Evolutionary conservation across 2,113 vertebrate genomes (phyloP), one percentile per base, ranked within the genome.

Genomic region (Dunckerocampus dactyliophorus): DNA sequence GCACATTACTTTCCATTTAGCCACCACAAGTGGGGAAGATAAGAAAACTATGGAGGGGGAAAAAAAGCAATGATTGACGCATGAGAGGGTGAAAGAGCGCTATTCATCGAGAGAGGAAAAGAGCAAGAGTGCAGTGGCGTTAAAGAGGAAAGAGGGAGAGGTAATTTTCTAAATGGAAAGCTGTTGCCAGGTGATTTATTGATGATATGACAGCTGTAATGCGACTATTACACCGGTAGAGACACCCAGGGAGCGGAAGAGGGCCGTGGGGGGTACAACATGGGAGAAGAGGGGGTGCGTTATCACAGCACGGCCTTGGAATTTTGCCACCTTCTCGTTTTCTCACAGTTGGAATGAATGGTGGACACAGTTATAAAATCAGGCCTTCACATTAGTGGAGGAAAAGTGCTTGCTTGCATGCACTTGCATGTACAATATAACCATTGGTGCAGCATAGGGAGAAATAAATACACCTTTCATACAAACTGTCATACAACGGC

Each of bases 141-240:
- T 81, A 69, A 73, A 77, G 57, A 59, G 79, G 76, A 68, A 70
- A 74, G 69, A 72, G 17, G 67, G 69, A 71, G 81, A 86, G 81
- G 82, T 87, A 87, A 87, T 87, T 87, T 88, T 84, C 87, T 85
- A 86, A 88, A 86, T 88, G 87, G 85, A 86, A 82, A 82, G 81
- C 54, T 76, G 72, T 83, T 74, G 77, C 57, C 1, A 69, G 3
- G 63, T 85, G 85, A 87, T 88, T 85, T 87, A 88, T 86, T 80
- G 81, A 84, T 47, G 49, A 80, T 81, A 77, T 85, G 83, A 78
- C 83, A 84, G 83, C 85, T 87, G 81, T 86, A 88, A 88, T 85
- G 81, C 74, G 71, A 84, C 79, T 72, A 83, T 88, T 87, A 83
- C 82, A 87, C 74, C 68, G 78, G 79, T 70, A 72, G 67, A 69